Evolutionary conservation across 1,140 invertebrate genomes (phyloP), one percentile per base, ranked within the genome.

Genomic region (Heterodera carotae): DNA sequence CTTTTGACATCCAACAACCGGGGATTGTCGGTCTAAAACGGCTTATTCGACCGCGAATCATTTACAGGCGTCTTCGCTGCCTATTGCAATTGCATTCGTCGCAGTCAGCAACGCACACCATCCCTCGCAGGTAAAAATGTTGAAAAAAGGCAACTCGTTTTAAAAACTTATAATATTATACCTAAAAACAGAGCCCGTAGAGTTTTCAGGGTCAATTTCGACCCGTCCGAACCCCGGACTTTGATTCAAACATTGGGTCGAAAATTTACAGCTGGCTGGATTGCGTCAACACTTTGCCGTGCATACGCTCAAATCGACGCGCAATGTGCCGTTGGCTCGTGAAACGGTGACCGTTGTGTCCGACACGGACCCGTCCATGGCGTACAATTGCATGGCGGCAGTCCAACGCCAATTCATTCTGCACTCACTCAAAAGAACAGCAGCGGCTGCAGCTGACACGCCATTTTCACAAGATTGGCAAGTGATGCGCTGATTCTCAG

Each of bases 281-380:
- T 43, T 71, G 7, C 67, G 83, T 22, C 80, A 53, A 15, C 62
- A 67, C 2, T 59, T 82, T 29, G 36, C 83, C 29, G 72, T 68
- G 18, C 81, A 80, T 34, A 84, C 82, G 33, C 29, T 85, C 22
- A 83, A 83, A 62, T 75, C 86, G 84, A 78, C 89, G 85, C 33
- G 88, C 70, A 62, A 84, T 88, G 33, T 77, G 15, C 77, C 81
- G 59, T 27, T 82, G 33, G 53, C 31, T 34, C 79, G 81, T 3
- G 76, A 82, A 69, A 70, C 56, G 10, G 78, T 66, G 62, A 66
- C 29, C 4, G 62, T 27, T 5, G 29, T 66, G 62, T 66, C 29
- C 25, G n/a, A 22, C 62, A 31, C n/a, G 27, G 62, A 66, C 62
- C 29, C 62, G 2, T 31, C 62, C 33, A 29, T 66, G 62, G 62